These are phyloP conservation scores for Tetranychus piercei DNA, from an alignment of 2,888 invertebrate species.

Conservation along the genomic window DNA sequence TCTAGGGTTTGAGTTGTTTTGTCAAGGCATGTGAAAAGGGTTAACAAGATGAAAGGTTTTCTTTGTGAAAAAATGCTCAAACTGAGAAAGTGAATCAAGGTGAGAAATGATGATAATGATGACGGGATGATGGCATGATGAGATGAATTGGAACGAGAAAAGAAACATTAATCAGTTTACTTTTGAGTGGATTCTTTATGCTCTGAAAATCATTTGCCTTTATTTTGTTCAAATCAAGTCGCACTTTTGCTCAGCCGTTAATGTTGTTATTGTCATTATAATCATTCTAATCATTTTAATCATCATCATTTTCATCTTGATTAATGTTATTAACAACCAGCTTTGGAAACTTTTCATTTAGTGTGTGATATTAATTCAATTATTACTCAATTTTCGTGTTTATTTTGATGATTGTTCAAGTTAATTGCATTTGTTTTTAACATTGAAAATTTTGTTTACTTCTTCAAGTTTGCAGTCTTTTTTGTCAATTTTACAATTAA, in stretches of 20 bases:
- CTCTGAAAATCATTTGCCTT: background rate
- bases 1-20: background rate
- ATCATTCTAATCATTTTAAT: no score
- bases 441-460: no score
- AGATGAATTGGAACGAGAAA: background rate
- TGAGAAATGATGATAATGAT: background rate
- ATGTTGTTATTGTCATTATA: background rate
- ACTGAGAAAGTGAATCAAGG: background rate
- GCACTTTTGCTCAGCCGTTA: background rate
- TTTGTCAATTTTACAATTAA: no score
- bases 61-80: background rate
- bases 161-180: background rate
- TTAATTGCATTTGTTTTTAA: no score
- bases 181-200: background rate
- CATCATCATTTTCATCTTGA: no score
- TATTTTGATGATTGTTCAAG: no score
- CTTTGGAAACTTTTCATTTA: no score
- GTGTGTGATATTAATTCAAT: no score
- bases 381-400: no score
- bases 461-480: no score
- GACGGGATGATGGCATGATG: no score
- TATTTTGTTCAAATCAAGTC: background rate
- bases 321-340: no score
- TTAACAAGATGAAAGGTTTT: background rate
- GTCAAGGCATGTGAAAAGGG: background rate